Evolutionary conservation across 1,140 invertebrate genomes (phyloP), one percentile per base, ranked within the genome.

Genomic region (Trichoplusia ni): DNA sequence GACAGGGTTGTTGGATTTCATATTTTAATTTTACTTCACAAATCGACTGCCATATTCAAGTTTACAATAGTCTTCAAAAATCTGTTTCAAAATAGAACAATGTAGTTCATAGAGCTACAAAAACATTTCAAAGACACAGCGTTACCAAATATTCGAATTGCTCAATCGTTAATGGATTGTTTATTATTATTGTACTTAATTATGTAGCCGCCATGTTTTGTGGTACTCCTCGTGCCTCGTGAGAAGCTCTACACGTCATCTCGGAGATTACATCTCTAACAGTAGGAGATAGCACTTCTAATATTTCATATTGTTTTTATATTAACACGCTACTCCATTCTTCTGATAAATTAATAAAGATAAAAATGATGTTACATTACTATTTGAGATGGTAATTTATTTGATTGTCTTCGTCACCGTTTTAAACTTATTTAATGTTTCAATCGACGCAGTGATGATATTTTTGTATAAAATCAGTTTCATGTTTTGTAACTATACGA

Each of bases 101-200:
- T 19, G 19, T 23, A 53, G 21, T 21, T 8, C 7, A 8, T 53
- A 18, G 8, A 42, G 23, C 38, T 19, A 31, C n/a, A n/a, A n/a
- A n/a, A 29, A 13, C n/a, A n/a, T n/a, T n/a, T n/a, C n/a, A n/a
- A 8, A 23, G 25, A 8, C 5, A 14, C n/a, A n/a, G n/a, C 37
- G 21, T 56, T 42, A 54, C 35, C 14, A 37, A 38, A 37, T 69
- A 62, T 29, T 47, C 25, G 25, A 71, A 46, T 75, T 67, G 40
- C 40, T 51, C 40, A 35, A 54, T 64, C 58, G 66, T 71, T 82
- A 82, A 82, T 81, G 71, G 75, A 72, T 72, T 76, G 78, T 78
- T 82, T 78, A 81, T 79, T 77, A n/a, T 81, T 81, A 79, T 77
- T 78, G 74, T 82, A 78, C 70, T 65, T 77, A 77, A 82, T 82